A percentile compares a stretch with the other conserved stretches of the same genome.
phyloP scores from a whole-genome alignment of 2,888 invertebrate genomes.

The Plusia festucae region DNA sequence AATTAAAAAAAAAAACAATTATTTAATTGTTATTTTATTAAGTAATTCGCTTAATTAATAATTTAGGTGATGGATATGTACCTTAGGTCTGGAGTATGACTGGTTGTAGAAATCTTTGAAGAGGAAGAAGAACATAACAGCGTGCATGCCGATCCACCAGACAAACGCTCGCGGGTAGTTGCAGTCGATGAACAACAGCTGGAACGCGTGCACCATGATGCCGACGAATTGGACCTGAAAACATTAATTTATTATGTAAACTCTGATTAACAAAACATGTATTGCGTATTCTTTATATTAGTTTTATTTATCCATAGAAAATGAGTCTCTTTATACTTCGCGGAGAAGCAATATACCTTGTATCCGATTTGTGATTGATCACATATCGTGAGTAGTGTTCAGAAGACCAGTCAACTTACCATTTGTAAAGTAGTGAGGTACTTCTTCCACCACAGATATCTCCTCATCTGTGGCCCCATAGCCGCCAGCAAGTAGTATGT shows the following conservation, averaged over 20 bases:
- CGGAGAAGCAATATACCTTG: not conserved
- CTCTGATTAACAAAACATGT: no score
- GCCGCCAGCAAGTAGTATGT: slow-evolving; percentile 97
- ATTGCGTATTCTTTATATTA: no score
- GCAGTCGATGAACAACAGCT: slow-evolving; percentile 96
- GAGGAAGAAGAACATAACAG: slow-evolving; percentile 98
- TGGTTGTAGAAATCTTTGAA: slow-evolving; percentile 98
- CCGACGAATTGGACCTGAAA: slow-evolving; percentile 95
- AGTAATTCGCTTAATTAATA: not conserved
- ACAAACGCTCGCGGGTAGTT: slow-evolving; percentile 98
- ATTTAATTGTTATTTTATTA: not conserved
- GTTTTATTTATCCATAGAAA: no score
- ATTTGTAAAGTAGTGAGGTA: slow-evolving; percentile 97
- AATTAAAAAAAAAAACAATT: no score
- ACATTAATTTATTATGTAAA: not conserved
- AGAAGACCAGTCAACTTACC: slow-evolving; percentile 83
- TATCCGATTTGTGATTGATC: not conserved
- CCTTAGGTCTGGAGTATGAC: slow-evolving; percentile 89
- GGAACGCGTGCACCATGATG: slow-evolving; percentile 98
- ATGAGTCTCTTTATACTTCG: no score
- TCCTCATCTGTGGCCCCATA: slow-evolving; percentile 95
- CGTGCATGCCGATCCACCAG: slow-evolving; percentile 99
- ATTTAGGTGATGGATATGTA: slow-evolving; percentile 36
- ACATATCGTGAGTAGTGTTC: not conserved
- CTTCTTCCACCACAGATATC: slow-evolving; percentile 98